Conservation (phyloP, 1,140 invertebrate species). For the Acyrthosiphon pisum region DNA sequence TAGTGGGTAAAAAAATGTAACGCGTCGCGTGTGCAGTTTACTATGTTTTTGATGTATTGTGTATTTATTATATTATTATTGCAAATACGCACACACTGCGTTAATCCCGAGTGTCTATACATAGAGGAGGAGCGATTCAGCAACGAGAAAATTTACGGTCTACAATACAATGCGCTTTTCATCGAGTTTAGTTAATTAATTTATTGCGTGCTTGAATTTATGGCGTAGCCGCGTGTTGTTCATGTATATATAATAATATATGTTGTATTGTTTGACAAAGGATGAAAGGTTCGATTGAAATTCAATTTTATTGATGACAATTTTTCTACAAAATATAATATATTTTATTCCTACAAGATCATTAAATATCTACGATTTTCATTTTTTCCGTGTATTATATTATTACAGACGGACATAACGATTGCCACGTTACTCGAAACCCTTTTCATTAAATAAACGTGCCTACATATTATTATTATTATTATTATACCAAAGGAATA, state of each 20-base stretch:
- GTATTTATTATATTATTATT: slow-evolving; percentile 5
- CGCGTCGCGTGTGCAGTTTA: not conserved
- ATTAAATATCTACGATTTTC: not conserved
- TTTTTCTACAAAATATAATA: not conserved
- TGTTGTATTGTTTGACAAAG: not conserved
- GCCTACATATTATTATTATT: too few species aligned
- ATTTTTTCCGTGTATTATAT: not conserved
- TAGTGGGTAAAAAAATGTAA: not conserved
- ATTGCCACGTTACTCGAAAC: not conserved
- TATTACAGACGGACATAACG: too few species aligned
- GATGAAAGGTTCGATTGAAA: not conserved
- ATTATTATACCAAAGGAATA: too few species aligned
- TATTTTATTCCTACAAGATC: not conserved
- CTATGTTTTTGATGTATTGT: slow-evolving; percentile 16
- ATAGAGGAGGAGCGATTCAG: not conserved
- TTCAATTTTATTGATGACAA: not conserved
- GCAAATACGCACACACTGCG: not conserved
- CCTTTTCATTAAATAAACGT: not conserved
- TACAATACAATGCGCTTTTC: slow-evolving; percentile 3
- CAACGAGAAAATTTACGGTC: not conserved
- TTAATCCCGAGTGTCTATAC: not conserved
- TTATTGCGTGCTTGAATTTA: slow-evolving; percentile 16
- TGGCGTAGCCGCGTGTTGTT: not conserved
- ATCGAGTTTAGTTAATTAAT: slow-evolving; percentile 16
- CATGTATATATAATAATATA: not conserved